Conservation (phyloP, 2,888 invertebrate species). For the Eudemis profundana region DNA sequence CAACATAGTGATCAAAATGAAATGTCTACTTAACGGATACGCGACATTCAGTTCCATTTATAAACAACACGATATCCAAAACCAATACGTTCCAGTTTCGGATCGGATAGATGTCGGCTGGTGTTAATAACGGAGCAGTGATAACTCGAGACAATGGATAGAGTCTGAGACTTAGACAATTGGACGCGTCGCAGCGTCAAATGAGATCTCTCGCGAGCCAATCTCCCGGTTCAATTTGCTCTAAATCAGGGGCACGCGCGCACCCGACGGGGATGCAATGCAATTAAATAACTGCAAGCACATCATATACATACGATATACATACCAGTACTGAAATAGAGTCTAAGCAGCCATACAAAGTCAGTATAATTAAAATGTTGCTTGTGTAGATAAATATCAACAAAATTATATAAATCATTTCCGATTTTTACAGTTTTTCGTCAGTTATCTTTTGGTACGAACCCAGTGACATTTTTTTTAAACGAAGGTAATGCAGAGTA, state of each 20-base stretch:
- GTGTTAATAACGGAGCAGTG: constrained; percentile 42
- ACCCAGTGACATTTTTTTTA: too few relatives aligned
- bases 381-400: too few relatives aligned
- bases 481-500: too few relatives aligned
- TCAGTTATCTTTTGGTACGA: too few relatives aligned
- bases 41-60: not conserved
- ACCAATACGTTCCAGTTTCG: constrained; percentile 33
- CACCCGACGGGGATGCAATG: constrained; percentile 51
- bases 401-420: too few relatives aligned
- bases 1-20: too few relatives aligned
- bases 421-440: too few relatives aligned
- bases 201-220: constrained; percentile 77
- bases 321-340: not conserved
- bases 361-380: too few relatives aligned
- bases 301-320: not conserved
- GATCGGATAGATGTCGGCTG: constrained; percentile 29
- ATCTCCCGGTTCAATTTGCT: constrained; percentile 81
- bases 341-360: too few relatives aligned
- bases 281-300: constrained; percentile 56
- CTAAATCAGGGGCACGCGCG: constrained; percentile 73
- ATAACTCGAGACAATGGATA: constrained; percentile 42
- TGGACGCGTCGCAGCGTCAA: constrained; percentile 79
- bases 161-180: constrained; percentile 64
- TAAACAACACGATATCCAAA: constrained; percentile 35
- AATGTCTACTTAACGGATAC: too few relatives aligned